Evolutionary conservation across 2,797 vertebrate genomes (phyloP), one percentile per base, ranked within the genome.

Genomic region (Siniperca undulata): DNA sequence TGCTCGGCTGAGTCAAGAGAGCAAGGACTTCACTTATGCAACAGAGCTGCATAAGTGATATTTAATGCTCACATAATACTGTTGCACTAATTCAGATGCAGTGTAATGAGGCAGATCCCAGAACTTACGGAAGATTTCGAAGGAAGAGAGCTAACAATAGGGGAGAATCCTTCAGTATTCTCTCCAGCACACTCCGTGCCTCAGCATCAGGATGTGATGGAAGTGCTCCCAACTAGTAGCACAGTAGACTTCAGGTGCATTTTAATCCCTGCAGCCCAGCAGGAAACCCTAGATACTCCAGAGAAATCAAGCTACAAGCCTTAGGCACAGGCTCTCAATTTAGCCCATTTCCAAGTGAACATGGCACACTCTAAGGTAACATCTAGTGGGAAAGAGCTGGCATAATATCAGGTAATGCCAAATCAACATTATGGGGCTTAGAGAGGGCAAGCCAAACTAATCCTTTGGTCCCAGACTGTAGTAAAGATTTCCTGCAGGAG

Each of bases 41-140:
- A 64, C 71, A 36, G 40, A 78, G 60, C 66, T 77, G 55, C 69
- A 42, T 68, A 30, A 30, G 30, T 30, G 30, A 30, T 30, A 42
- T 60, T 50, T 58, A 52, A 64, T 42, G 22, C 42, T 56, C 19
- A 27, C 64, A 67, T 48, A 72, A 24, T 59, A 24, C 56, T 75
- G 34, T 59, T 74, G 71, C 72, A 74, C 76, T 76, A 74, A 82
- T 86, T 78, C 83, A 76, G 52, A 72, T 69, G 36, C 72, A 70
- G 27, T 72, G 53, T 78, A 78, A 88, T 58, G 59, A 70, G 42
- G 75, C 50, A 55, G 70, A 82, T 86, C 67, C 48, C 11, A 67
- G 65, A 9, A 40, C 52, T 86, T 72, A 52, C 27, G 42, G 52
- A 50, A 59, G 71, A 83, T 85, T 78, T 77, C 16, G 5, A 52